A percentile compares a stretch with the other conserved stretches of the same genome.
Evolutionary conservation across 2,797 vertebrate species (phyloP).

Genomic region (Salarias fasciatus): DNA sequence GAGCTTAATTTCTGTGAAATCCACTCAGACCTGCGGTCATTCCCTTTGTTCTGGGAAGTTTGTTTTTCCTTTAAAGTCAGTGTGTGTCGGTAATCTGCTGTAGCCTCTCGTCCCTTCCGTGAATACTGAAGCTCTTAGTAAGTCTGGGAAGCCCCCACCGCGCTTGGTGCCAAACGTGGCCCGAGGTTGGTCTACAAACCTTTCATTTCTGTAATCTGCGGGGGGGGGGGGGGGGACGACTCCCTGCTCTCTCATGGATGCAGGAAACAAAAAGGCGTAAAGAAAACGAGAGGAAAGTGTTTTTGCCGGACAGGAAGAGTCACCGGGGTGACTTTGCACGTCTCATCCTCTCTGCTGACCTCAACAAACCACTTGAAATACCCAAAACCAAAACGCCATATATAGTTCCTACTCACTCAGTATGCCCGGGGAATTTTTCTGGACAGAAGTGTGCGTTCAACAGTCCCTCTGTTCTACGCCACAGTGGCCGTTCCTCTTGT

Average conservation of each 20-base stretch:
- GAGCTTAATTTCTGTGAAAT: conserved; percentile 22
- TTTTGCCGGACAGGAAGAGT: conserved; percentile 26
- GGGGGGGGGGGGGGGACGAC: no score
- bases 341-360: conserved; percentile 25
- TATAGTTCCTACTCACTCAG: conserved; percentile 49
- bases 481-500: conserved; percentile 46
- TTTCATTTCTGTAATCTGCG: conserved; percentile 37
- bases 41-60: conserved; percentile 12
- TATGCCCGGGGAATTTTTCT: conserved; percentile 63
- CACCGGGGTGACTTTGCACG: conserved; percentile 32
- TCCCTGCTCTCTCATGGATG: conserved; percentile 38
- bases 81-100: conserved; percentile 24
- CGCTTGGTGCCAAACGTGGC: conserved; percentile 35
- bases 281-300: conserved; percentile 23
- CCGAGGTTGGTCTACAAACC: conserved; percentile 41
- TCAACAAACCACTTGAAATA: conserved; percentile 52
- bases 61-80: background rate
- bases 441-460: conserved; percentile 43
- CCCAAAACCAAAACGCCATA: conserved; percentile 47
- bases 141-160: conserved; percentile 67
- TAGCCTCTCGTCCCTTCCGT: conserved; percentile 46
- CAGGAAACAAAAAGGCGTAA: conserved; percentile 43
- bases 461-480: conserved; percentile 38
- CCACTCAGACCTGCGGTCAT: conserved; percentile 23
- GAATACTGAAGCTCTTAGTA: conserved; percentile 45